A percentile compares a stretch with the other conserved stretches of the same genome.
These are phyloP conservation scores for Vulpes lagopus DNA, from an alignment of 2,113 vertebrate genomes.

Conservation along the genomic window DNA sequence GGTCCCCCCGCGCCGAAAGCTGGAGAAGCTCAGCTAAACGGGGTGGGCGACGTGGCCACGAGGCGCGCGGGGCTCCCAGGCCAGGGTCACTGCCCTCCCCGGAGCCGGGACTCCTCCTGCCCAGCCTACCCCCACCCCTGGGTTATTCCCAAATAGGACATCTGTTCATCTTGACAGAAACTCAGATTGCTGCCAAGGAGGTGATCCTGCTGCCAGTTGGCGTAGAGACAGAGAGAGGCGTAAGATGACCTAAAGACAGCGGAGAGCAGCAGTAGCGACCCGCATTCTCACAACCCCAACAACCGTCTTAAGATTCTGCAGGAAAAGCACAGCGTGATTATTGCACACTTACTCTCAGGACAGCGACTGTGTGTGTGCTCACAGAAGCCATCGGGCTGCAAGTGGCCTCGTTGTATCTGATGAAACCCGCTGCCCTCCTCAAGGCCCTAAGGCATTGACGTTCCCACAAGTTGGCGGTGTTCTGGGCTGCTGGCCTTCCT, in stretches of 20 bases:
- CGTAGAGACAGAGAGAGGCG: not conserved
- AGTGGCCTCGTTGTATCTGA: not conserved
- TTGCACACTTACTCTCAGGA: not conserved
- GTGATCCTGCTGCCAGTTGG: not conserved
- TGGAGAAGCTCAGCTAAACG: not conserved
- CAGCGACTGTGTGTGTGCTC: not conserved
- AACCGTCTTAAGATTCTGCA: not conserved
- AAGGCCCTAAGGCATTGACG: not conserved
- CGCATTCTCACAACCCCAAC: not conserved
- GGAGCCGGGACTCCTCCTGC: fast-evolving
- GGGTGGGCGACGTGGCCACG: fast-evolving
- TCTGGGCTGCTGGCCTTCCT: not conserved
- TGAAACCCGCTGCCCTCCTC: not conserved
- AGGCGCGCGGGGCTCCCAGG: fast-evolving
- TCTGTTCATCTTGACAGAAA: not conserved
- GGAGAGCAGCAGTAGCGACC: not conserved
- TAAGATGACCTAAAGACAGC: not conserved
- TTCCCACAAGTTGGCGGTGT: not conserved
- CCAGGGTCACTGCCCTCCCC: not conserved
- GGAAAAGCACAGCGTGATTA: not conserved
- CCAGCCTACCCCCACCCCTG: too few species aligned
- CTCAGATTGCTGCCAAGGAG: not conserved
- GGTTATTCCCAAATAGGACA: not conserved
- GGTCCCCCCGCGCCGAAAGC: not conserved
- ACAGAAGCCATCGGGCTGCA: not conserved